Evolutionary conservation across 2,888 invertebrate species (phyloP), one percentile per base, ranked within the genome.

Genomic region (Gryllus longicercus): DNA sequence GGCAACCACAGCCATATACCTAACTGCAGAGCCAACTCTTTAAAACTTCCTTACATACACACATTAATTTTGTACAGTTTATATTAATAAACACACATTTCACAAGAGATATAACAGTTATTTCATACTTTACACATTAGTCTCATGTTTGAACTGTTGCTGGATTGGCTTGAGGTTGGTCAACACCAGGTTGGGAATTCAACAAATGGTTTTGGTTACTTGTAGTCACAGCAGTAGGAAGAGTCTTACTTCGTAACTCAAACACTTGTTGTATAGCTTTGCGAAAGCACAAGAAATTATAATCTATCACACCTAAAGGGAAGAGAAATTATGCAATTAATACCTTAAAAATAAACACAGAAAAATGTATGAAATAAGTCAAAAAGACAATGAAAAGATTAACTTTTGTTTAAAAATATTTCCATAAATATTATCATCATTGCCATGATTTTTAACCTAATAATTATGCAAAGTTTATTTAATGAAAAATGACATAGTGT

Each of bases 211-310:
- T 63, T 63, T 85, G 85, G 83, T 84, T 85, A 78, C 85, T 86
- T 11, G 84, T 80, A 80, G 49, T 16, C 16, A 82, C 86, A 14
- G 85, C 85, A 3, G 89, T 86, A 82, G 90, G 90, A 84, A 92
- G 90, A 82, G 90, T 90, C 87, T 94, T 94, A 85, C 93, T 93
- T 78, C 95, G 90, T 80, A 95, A 87, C 86, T 97, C 96, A 88
- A 99, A 98, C 38, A 99, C 97, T 88, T 97, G 95, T 84, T 97
- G 96, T 84, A 99, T 98, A 21, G 97, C 98, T 87, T 96, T 94
- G 74, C 98, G 95, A 88, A 99, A 98, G 88, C 97, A 97, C 83
- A 97, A 90, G 86, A 99, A 99, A 88, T 99, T 99, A 89, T 98
- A 99, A 88, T 99, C 98, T 85, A 99, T 99, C 79, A 99, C 94